Evolutionary conservation across 1,140 invertebrate species (phyloP).

Genomic region (Platyura marginata): DNA sequence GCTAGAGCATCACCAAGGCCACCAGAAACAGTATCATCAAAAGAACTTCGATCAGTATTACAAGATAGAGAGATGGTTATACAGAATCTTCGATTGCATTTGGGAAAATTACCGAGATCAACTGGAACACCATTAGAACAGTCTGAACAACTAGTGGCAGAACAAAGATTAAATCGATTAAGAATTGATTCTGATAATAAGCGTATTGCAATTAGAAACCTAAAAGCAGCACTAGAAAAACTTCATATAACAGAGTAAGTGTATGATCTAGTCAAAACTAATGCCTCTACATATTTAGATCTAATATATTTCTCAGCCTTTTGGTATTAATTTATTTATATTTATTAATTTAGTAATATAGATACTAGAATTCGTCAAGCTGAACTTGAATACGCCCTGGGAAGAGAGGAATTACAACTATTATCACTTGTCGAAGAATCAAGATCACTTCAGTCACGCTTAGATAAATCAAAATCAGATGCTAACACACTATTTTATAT

Average conservation of each 20-base stretch:
- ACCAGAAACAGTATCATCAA: slow-evolving; percentile 33
- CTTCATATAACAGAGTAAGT: slow-evolving; percentile 59
- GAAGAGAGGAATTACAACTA: slow-evolving; percentile 69
- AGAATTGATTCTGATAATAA: slow-evolving; percentile 53
- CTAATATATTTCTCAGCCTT: not conserved
- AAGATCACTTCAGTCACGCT: slow-evolving; percentile 51
- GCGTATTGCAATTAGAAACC: slow-evolving; percentile 49
- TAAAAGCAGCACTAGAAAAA: slow-evolving; percentile 50
- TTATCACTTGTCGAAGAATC: slow-evolving; percentile 67
- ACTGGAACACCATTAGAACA: slow-evolving; percentile 22
- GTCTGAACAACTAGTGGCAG: slow-evolving; percentile 26
- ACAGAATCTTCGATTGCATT: slow-evolving; percentile 35
- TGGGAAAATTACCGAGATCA: slow-evolving; percentile 22
- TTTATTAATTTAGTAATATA: slow-evolving; percentile 54
- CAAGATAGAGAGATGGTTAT: slow-evolving; percentile 68
- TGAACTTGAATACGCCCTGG: slow-evolving; percentile 71
- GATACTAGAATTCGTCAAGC: slow-evolving; percentile 79
- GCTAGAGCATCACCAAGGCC: slow-evolving; percentile 22
- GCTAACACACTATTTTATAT: slow-evolving; percentile 12
- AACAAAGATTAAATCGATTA: slow-evolving; percentile 42
- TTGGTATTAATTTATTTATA: not conserved
- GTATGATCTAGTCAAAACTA: not conserved
- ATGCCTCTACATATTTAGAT: not conserved
- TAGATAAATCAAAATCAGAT: slow-evolving; percentile 36
- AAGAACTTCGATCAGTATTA: slow-evolving; percentile 47